phyloP scores from a whole-genome alignment of 2,888 invertebrate species.

The Blastobasis lacticolella region DNA sequence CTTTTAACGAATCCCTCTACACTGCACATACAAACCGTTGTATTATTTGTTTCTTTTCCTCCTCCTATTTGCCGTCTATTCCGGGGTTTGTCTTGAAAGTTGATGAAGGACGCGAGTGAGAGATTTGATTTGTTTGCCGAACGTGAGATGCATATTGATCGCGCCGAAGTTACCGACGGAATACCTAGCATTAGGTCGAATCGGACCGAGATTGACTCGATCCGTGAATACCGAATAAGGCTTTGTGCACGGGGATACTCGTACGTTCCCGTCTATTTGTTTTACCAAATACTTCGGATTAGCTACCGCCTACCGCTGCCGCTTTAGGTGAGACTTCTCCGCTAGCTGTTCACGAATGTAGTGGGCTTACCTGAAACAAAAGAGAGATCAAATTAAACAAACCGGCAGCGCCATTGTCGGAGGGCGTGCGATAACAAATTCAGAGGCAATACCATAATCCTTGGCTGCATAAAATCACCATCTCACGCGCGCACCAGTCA shows the following conservation, averaged over 20 bases:
- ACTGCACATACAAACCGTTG: constrained; percentile 34
- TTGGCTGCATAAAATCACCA: constrained; percentile 7
- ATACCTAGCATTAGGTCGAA: neutral
- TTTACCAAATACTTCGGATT: neutral
- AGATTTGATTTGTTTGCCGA: constrained; percentile 5
- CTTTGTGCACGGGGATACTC: neutral
- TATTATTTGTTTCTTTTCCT: constrained; percentile 46
- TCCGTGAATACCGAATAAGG: neutral
- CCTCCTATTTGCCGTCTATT: constrained; percentile 18
- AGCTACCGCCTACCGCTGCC: too few relatives aligned
- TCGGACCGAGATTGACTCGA: neutral
- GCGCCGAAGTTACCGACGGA: neutral
- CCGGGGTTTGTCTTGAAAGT: constrained; percentile 19
- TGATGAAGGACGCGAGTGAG: constrained; percentile 7
- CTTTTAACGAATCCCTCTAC: constrained; percentile 66
- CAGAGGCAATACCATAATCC: neutral
- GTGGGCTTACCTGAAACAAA: constrained; percentile 17
- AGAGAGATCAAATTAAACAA: constrained; percentile 9
- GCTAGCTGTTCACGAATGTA: too few relatives aligned
- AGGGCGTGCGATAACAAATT: constrained; percentile 2
- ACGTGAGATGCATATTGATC: constrained; percentile 2
- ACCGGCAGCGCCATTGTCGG: neutral
- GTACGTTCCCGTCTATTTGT: neutral
- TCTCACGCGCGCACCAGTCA: neutral
- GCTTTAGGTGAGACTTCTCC: too few relatives aligned